Evolutionary conservation across 2,113 vertebrate genomes (phyloP).

Genomic region (Triplophysa dalaica): DNA sequence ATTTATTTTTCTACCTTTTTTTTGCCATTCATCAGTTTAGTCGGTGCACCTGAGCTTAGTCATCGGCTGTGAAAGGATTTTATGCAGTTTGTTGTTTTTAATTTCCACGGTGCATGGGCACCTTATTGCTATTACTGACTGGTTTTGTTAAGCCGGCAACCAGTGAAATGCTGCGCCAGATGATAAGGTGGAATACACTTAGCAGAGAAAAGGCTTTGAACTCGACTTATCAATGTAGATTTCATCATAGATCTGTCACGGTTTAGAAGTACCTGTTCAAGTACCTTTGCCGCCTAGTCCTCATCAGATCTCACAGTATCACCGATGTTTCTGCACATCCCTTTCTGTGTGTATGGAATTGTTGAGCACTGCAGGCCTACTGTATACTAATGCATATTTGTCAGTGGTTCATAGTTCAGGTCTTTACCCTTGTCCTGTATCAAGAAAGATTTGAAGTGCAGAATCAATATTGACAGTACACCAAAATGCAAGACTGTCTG

Average conservation of each 20-base stretch:
- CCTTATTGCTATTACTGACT: conserved; percentile 54
- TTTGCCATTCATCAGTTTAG: conserved; percentile 50
- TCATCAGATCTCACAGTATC: conserved; percentile 29
- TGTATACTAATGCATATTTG: background rate
- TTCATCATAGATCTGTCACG: conserved; percentile 48
- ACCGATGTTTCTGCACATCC: background rate
- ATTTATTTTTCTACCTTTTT: conserved; percentile 51
- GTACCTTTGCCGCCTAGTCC: conserved; percentile 21
- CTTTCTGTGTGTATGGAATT: background rate
- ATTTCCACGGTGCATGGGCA: conserved; percentile 56
- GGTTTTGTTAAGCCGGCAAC: conserved; percentile 46
- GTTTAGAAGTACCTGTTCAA: conserved; percentile 31
- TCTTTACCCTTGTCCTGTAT: background rate
- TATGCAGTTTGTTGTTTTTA: conserved; percentile 54
- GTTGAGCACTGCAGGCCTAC: background rate
- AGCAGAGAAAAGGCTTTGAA: conserved; percentile 32
- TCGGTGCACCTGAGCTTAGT: conserved; percentile 48
- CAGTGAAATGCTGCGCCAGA: conserved; percentile 41
- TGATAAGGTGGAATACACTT: conserved; percentile 47
- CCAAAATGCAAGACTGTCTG: background rate
- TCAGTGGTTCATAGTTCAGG: background rate
- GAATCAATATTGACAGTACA: background rate
- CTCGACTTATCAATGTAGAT: conserved; percentile 51
- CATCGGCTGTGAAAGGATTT: conserved; percentile 58
- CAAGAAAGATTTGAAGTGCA: background rate